Evolutionary conservation across 2,797 vertebrate species (phyloP), one percentile per base, ranked within the genome.

Genomic region (Eutrigla gurnardus): DNA sequence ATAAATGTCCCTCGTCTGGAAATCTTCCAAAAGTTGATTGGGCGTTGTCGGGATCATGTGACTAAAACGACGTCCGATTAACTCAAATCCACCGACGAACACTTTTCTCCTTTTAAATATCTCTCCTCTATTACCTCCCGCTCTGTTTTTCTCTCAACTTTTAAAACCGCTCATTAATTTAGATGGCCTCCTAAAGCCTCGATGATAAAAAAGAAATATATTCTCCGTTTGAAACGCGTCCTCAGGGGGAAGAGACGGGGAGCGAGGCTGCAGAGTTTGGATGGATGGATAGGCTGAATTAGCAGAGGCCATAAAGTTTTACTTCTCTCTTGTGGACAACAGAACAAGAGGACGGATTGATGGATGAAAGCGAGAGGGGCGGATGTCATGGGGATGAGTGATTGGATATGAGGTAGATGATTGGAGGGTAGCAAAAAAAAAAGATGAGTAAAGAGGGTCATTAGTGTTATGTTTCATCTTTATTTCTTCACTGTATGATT

Each of bases 151-250:
- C 78, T 79, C 73, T 65, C 69, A 79, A 75, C 67, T 84, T 75
- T 83, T 73, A 88, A 88, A 81, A 83, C 73, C 77, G 66, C 78
- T 85, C 79, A 86, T 89, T 89, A 84, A 85, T 47, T 83, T 15
- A 81, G 85, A 86, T 65, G 59, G 82, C 73, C 53, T 71, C 62
- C 70, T 88, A 88, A 89, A 90, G 85, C 82, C 84, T 82, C 69
- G 37, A 35, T 75, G 78, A 88, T 86, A 42, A 78, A 75, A 25
- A 65, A 18, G 55, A 74, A 86, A 88, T 87, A 81, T 84, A 83
- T 79, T 79, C 42, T 61, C 36, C 57, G 37, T 64, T 75, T 82
- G 72, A 70, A 73, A 45, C 43, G 81, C 42, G 69, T 86, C 64
- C 71, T 76, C 49, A 15, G 76, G 77, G 74, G 77, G 74, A 80